phyloP scores from a whole-genome alignment of 1,140 invertebrate species.

The Onthophagus taurus region DNA sequence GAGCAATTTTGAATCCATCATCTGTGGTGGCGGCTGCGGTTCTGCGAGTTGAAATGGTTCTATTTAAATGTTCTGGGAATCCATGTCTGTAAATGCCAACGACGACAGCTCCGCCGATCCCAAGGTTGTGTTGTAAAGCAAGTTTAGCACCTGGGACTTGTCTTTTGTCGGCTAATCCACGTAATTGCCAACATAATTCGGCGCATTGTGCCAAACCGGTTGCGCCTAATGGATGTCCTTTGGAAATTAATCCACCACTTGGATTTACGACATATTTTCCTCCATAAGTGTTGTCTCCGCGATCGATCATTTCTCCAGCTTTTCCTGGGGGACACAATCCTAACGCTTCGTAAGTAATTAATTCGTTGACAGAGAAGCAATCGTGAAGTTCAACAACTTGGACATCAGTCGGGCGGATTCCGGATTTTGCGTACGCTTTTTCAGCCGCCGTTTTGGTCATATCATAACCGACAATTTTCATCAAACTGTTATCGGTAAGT shows the following conservation, averaged over 20 bases:
- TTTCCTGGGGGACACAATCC: constrained; percentile 85
- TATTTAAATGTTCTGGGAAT: constrained; percentile 43
- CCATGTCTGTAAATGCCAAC: constrained; percentile 82
- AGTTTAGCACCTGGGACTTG: constrained; percentile 81
- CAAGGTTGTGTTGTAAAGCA: constrained; percentile 93
- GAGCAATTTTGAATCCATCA: constrained; percentile 63
- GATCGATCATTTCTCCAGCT: constrained; percentile 86
- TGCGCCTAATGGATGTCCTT: constrained; percentile 96
- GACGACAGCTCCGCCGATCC: constrained; percentile 90
- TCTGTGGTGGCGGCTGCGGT: constrained; percentile 19
- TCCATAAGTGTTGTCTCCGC: constrained; percentile 94
- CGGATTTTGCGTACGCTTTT: constrained; percentile 67
- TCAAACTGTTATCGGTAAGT: constrained; percentile 74
- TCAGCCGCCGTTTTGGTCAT: constrained; percentile 85
- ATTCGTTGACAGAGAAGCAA: constrained; percentile 95
- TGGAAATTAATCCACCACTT: constrained; percentile 94
- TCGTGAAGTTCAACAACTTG: constrained; percentile 96
- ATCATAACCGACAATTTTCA: constrained; percentile 90
- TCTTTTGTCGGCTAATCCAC: constrained; percentile 79
- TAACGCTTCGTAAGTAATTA: constrained; percentile 95
- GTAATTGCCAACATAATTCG: constrained; percentile 88
- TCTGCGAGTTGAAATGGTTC: constrained; percentile 13
- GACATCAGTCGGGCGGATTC: constrained; percentile 67
- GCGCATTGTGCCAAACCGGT: constrained; percentile 94
- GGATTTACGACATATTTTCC: constrained; percentile 96